phyloP scores from a whole-genome alignment of 2,797 vertebrate genomes.

The Chaetodon trifasciatus region DNA sequence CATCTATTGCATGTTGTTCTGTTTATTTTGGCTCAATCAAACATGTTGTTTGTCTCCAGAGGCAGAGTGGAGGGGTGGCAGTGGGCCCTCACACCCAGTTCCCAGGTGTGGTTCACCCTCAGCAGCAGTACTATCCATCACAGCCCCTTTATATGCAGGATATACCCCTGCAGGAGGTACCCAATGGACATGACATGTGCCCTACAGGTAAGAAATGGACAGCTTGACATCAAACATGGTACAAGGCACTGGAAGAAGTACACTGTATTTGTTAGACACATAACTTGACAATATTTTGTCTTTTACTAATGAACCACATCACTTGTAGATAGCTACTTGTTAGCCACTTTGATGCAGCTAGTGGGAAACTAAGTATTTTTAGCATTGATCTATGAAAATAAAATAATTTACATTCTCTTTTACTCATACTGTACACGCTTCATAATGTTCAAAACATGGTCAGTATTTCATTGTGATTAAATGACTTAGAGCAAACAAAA shows the following conservation, averaged over 20 bases:
- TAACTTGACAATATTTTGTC: not conserved
- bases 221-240: not conserved
- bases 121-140: conserved; percentile 85
- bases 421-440: not conserved
- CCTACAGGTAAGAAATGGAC: conserved; percentile 86
- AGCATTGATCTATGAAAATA: not conserved
- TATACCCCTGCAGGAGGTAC: conserved; percentile 93
- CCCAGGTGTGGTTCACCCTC: conserved; percentile 85
- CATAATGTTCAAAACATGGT: not conserved
- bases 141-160: conserved; percentile 88
- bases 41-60: conserved; percentile 79
- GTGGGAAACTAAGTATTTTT: not conserved
- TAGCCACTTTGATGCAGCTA: not conserved
- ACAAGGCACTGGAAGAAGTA: not conserved
- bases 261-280: not conserved
- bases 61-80: conserved; percentile 80
- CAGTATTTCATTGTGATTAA: conserved; percentile 29
- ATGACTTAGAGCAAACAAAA: conserved; percentile 52
- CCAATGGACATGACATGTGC: conserved; percentile 90
- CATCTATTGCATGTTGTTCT: not conserved
- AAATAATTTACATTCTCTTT: not conserved
- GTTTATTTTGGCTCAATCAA: not conserved
- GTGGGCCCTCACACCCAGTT: conserved; percentile 85
- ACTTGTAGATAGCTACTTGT: not conserved
- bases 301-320: not conserved